Evolutionary conservation across 2,797 vertebrate genomes (phyloP), one percentile per base, ranked within the genome.

Genomic region (Brotula barbata): DNA sequence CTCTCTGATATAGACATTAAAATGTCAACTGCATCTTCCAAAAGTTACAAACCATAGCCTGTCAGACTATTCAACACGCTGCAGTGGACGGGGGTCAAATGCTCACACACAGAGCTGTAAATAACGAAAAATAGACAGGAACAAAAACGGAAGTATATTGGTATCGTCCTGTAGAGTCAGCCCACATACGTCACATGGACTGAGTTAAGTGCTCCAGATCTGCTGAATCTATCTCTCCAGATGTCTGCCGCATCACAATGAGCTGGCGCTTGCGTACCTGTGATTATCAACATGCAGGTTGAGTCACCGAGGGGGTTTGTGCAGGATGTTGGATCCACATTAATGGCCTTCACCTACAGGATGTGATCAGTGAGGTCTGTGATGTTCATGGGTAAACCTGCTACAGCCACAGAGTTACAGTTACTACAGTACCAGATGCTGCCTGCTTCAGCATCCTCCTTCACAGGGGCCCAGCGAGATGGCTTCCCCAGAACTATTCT

Each of bases 401-500:
- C 31, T 6, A 44, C 22, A 51, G 52, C 22, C 5, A 36, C 16
- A 33, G 22, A 28, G 56, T 39, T 68, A 65, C 71, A 68, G 41
- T 50, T 72, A 83, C 69, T 71, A 15, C 58, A 58, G 65, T 43
- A 81, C 56, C 80, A 82, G 75, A 82, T 78, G 77, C 67, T 79
- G 59, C 65, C 40, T 51, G 48, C 43, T 43, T 51, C 19, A 56
- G 57, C 63, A 34, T 68, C 55, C 51, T 63, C 41, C 52, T 70
- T 58, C 58, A 73, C 49, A 85, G 60, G 49, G 58, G 58, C 57
- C 61, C 42, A 41, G 56, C 4, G 41, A 81, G 80, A 90, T 90
- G 62, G 79, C 68, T 88, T 91, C 79, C 59, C 56, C 84, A 89
- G 85, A 47, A 48, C 46, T 79, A 62, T 75, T 79, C 61, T 75